A percentile compares a stretch with the other conserved stretches of the same genome.
Evolutionary conservation across 2,797 vertebrate genomes (phyloP).

Genomic region (Lagocephalus sceleratus): DNA sequence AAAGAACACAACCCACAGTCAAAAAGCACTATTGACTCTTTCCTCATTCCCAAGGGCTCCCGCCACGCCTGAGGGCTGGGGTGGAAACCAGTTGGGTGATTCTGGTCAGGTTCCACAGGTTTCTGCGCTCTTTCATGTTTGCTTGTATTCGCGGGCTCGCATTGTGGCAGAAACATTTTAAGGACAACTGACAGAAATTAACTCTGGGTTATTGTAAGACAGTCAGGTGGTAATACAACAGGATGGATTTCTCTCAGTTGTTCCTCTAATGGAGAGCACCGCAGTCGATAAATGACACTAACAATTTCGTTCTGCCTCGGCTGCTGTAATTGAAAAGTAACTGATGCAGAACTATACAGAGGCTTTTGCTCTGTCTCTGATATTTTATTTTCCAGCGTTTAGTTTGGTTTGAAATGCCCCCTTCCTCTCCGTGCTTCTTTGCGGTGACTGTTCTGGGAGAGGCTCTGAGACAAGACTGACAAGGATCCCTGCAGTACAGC

Average conservation of each 20-base stretch:
- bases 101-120: slow-evolving; percentile 41
- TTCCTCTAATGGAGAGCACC: slow-evolving; percentile 84
- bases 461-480: background rate
- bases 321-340: slow-evolving; percentile 90
- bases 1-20: no score
- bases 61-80: slow-evolving; percentile 52
- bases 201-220: slow-evolving; percentile 84
- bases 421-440: slow-evolving; percentile 20
- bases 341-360: slow-evolving; percentile 83
- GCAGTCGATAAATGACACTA: slow-evolving; percentile 90
- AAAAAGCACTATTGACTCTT: no score
- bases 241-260: slow-evolving; percentile 84
- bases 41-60: background rate
- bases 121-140: slow-evolving; percentile 44
- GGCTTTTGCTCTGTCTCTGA: slow-evolving; percentile 54
- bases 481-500: slow-evolving; percentile 31
- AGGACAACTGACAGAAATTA: slow-evolving; percentile 76
- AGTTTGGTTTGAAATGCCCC: slow-evolving; percentile 59
- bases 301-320: slow-evolving; percentile 87
- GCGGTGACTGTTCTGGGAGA: slow-evolving; percentile 46
- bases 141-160: slow-evolving; percentile 47
- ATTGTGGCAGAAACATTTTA: slow-evolving; percentile 59
- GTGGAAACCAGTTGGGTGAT: slow-evolving; percentile 54
- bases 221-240: slow-evolving; percentile 86
- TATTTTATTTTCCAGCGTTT: slow-evolving; percentile 65